Conservation (phyloP, 1,140 invertebrate genomes). For the Penaeus chinensis region DNA sequence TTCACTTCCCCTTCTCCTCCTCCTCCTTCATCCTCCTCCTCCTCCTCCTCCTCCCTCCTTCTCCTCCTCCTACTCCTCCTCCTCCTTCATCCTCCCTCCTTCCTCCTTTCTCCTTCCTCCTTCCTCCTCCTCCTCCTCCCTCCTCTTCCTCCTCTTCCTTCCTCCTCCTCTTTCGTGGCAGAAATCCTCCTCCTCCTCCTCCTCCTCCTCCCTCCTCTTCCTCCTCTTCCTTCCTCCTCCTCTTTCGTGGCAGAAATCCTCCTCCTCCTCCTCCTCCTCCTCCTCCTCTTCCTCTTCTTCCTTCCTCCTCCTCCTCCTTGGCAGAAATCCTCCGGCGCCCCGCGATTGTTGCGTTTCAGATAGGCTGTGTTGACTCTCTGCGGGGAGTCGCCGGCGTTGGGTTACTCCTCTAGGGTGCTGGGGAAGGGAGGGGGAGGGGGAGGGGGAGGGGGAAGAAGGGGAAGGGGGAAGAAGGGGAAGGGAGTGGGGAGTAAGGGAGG, state of each 20-base stretch:
- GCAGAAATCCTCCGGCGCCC: no score
- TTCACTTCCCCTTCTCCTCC: no score
- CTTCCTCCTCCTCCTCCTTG: not conserved
- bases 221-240: not conserved
- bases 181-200: not conserved
- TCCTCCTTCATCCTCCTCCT: not conserved
- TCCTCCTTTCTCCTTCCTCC: slow-evolving; percentile 18
- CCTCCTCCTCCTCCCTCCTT: not conserved
- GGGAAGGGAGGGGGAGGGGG: no score
- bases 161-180: no score
- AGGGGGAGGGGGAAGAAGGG: no score
- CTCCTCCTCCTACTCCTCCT: not conserved
- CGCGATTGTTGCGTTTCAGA: no score
- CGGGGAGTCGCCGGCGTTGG: no score
- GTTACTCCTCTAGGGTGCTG: no score
- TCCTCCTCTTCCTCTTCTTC: not conserved
- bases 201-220: not conserved
- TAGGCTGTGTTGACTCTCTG: no score
- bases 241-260: no score
- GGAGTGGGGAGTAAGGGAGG: no score
- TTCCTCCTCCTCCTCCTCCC: not conserved
- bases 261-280: not conserved
- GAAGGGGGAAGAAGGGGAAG: no score
- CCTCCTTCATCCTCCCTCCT: not conserved
- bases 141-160: not conserved